Conservation (phyloP, 2,113 vertebrate species). For the Lepisosteus oculatus region DNA sequence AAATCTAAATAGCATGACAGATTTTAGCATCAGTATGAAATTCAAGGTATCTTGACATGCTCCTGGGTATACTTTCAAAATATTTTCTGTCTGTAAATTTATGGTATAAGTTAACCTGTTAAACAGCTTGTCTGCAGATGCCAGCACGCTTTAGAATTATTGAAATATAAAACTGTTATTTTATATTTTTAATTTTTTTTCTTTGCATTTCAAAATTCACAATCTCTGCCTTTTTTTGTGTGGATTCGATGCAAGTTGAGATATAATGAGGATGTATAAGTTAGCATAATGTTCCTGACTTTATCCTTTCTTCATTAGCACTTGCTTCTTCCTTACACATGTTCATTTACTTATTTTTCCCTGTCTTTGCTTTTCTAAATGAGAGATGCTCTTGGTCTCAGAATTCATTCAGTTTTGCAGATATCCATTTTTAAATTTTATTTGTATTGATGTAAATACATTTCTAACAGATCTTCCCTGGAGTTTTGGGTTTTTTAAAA, state of each 20-base stretch:
- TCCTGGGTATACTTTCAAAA: neutral
- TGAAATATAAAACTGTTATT: neutral
- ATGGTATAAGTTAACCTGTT: neutral
- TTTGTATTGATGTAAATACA: too few relatives aligned
- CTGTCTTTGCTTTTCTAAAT: neutral
- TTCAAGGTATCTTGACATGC: neutral
- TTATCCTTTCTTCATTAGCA: too few relatives aligned
- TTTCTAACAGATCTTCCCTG: too few relatives aligned
- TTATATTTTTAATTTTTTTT: neutral
- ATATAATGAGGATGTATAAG: slow-evolving; percentile 18
- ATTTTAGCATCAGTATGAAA: neutral
- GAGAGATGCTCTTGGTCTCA: too few relatives aligned
- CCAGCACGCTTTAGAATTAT: neutral
- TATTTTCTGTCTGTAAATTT: neutral
- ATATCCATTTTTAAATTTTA: too few relatives aligned
- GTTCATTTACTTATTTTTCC: slow-evolving; percentile 38
- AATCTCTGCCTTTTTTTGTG: neutral
- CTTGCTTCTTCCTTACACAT: slow-evolving; percentile 9
- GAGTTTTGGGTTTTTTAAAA: too few relatives aligned
- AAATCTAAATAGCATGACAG: slow-evolving; percentile 7
- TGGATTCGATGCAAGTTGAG: slow-evolving; percentile 29
- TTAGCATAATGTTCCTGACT: slow-evolving; percentile 19
- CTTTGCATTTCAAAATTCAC: neutral
- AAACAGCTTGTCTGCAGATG: neutral
- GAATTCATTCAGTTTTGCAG: too few relatives aligned